A percentile compares a stretch with the other conserved stretches of the same genome.
Conservation (phyloP, 2,113 vertebrate species). For the Lycaon pictus region DNA sequence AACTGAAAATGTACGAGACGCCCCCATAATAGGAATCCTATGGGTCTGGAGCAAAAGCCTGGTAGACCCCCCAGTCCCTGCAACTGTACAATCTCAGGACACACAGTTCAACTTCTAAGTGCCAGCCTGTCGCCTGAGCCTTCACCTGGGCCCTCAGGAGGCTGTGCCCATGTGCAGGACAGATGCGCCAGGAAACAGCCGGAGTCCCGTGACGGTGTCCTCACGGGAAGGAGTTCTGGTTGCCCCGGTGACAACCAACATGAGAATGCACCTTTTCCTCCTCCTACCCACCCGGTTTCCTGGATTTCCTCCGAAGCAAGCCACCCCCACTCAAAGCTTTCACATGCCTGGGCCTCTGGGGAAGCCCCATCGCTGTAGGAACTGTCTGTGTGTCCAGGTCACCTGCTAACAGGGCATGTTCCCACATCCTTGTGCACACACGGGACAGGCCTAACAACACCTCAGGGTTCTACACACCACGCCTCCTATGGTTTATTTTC, state of each 20-base stretch:
- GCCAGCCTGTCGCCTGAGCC: too few species aligned
- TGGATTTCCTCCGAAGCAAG: not conserved
- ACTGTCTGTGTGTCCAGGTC: rapidly evolving
- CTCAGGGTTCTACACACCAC: rapidly evolving
- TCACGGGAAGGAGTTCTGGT: rapidly evolving
- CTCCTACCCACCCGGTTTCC: not conserved
- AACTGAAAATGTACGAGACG: not conserved
- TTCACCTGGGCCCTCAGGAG: not conserved
- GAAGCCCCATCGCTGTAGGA: not conserved
- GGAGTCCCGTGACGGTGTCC: rapidly evolving
- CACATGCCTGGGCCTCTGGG: not conserved
- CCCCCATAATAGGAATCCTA: too few species aligned
- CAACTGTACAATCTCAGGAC: not conserved
- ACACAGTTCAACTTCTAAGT: not conserved
- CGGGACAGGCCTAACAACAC: rapidly evolving
- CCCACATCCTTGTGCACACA: not conserved
- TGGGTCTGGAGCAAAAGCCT: not conserved
- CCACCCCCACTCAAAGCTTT: not conserved
- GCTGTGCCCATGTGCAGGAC: not conserved
- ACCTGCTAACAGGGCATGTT: too few species aligned
- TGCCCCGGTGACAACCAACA: rapidly evolving
- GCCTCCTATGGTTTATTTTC: not conserved
- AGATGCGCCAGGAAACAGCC: rapidly evolving
- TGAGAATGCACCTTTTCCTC: rapidly evolving
- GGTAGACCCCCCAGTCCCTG: not conserved